Evolutionary conservation across 2,888 invertebrate species (phyloP), one percentile per base, ranked within the genome.

Genomic region (Drosophila basisetae): DNA sequence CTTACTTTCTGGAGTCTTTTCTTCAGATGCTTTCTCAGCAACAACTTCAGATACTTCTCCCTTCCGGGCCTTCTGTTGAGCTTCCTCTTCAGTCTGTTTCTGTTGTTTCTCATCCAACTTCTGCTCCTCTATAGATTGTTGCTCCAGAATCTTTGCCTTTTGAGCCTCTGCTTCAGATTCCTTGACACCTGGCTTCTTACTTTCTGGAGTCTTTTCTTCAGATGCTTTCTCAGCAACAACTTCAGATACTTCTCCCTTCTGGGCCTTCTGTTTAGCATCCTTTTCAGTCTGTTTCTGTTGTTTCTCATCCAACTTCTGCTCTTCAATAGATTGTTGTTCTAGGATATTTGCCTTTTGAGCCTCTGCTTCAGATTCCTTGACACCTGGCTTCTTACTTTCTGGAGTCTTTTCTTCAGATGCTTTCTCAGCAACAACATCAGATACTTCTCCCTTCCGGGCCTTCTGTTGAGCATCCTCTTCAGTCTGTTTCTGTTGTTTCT

Each of bases 21-120:
- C 41, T n/a, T n/a, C 41, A 41, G n/a, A 11, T 11, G n/a, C 2
- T n/a, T n/a, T 41, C n/a, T n/a, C 41, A 11, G 5, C n/a, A n/a
- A 41, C n/a, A 41, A 41, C 11, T 0, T 41, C 41, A 5, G 41
- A 35, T 35, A 30, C 25, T 50, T 68, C 47, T 55, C 31, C 49
- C 18, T 37, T 28, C 0, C 5, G 28, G 4, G 28, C 28, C 49
- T 65, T 54, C n/a, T 64, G 41, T 35, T 64, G 13, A 47, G 22
- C 22, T 0, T 41, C 33, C 9, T 37, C 13, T 53, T 60, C 39
- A 33, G 11, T 1, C 1, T 30, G n/a, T 77, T 88, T 0, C 31
- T 54, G 31, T 16, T 9, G 2, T 2, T 62, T 39, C 0, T 18
- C 7, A 18, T 53, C 39, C 2, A 54, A 5, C 5, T 9, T 39